Evolutionary conservation across 2,888 invertebrate species (phyloP).

Genomic region (Nephrotoma flavescens): DNA sequence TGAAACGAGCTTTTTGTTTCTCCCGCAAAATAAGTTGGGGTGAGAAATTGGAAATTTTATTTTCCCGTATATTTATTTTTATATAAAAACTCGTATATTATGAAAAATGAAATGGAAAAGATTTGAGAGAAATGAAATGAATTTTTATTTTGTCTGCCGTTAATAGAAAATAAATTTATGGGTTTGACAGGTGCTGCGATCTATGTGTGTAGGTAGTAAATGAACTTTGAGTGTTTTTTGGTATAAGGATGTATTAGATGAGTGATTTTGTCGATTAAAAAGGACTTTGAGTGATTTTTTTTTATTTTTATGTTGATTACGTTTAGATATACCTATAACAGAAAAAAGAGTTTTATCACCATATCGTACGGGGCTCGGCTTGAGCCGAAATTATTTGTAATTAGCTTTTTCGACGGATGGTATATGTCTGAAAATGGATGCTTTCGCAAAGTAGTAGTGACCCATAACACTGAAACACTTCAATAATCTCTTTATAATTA

Average conservation of each 20-base stretch:
- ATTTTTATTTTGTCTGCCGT: not conserved
- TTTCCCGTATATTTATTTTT: not conserved
- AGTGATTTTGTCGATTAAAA: not conserved
- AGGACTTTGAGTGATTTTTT: not conserved
- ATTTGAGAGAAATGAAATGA: not conserved
- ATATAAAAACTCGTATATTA: not conserved
- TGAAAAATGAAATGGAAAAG: not conserved
- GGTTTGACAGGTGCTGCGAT: not conserved
- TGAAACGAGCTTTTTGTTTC: not conserved
- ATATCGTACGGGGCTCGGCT: no score
- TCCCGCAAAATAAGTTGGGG: not conserved
- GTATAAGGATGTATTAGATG: not conserved
- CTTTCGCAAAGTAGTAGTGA: no score
- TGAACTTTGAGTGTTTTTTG: not conserved
- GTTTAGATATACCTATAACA: no score
- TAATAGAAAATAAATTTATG: not conserved
- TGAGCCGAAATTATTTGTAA: no score
- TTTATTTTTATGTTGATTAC: no score
- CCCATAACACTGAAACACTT: no score
- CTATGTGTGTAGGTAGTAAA: not conserved
- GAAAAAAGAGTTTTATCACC: no score
- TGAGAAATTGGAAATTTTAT: not conserved
- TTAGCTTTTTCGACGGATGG: no score
- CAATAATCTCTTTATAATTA: no score
- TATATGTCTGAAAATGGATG: no score